Evolutionary conservation across 2,888 invertebrate species (phyloP).

Genomic region (Pyrgus malvae): DNA sequence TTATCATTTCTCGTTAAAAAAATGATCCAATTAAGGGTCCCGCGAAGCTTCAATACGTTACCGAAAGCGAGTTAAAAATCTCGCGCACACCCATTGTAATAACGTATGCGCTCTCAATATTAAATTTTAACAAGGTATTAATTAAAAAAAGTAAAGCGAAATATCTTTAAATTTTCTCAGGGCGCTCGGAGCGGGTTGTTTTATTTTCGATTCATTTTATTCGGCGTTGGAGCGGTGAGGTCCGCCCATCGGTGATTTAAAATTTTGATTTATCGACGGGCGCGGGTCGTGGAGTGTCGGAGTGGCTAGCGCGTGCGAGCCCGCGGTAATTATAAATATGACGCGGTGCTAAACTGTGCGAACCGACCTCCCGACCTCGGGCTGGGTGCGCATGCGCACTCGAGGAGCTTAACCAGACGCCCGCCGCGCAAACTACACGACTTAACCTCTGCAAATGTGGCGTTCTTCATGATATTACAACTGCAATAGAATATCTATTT

Average conservation of each 20-base stretch:
- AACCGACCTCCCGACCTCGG: slow-evolving; percentile 66
- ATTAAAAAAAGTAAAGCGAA: slow-evolving; percentile 82
- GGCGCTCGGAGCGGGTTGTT: slow-evolving; percentile 70
- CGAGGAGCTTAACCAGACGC: slow-evolving; percentile 34
- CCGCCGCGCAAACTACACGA: background rate
- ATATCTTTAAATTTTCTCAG: slow-evolving; percentile 80
- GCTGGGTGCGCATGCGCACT: slow-evolving; percentile 48
- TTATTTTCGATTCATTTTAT: slow-evolving; percentile 82
- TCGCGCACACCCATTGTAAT: slow-evolving; percentile 80
- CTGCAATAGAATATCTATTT: background rate
- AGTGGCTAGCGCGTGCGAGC: slow-evolving; percentile 50
- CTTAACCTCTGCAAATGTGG: background rate
- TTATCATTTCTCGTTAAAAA: slow-evolving; percentile 78
- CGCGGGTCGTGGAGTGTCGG: slow-evolving; percentile 55
- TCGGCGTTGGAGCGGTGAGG: slow-evolving; percentile 72
- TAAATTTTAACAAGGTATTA: slow-evolving; percentile 83
- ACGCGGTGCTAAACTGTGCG: slow-evolving; percentile 77
- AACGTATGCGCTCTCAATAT: slow-evolving; percentile 79
- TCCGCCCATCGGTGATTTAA: slow-evolving; percentile 81
- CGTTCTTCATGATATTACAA: background rate
- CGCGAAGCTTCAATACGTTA: slow-evolving; percentile 72
- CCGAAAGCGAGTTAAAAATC: slow-evolving; percentile 73
- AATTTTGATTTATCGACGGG: slow-evolving; percentile 80
- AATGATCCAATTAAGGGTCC: slow-evolving; percentile 75
- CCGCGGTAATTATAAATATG: slow-evolving; percentile 79